Conservation (phyloP, 2,797 vertebrate genomes). For the Sciurus vulgaris region DNA sequence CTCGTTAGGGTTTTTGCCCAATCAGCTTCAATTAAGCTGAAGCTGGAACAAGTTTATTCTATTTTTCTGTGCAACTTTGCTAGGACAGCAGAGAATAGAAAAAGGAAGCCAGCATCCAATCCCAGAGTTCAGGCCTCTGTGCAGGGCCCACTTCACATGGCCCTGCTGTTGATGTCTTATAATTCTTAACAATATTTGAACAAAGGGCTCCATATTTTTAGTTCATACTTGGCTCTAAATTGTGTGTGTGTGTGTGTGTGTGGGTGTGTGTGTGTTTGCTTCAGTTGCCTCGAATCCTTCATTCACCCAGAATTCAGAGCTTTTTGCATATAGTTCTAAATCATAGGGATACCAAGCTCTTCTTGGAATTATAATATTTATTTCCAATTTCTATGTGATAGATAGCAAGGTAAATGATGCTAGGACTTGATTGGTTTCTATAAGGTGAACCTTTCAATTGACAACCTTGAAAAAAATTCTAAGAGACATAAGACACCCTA, state of each 20-base stretch:
- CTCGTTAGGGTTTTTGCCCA: conserved; percentile 73
- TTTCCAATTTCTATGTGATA: not conserved
- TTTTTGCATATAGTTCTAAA: conserved; percentile 36
- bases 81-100: not conserved
- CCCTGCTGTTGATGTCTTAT: not conserved
- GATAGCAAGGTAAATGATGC: not conserved
- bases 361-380: not conserved
- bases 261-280: not conserved
- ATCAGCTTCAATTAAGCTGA: conserved; percentile 81
- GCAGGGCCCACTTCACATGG: not conserved
- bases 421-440: not conserved
- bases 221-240: not conserved
- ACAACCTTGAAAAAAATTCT: not conserved
- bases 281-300: not conserved
- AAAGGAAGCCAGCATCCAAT: not conserved
- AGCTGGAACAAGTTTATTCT: conserved; percentile 72
- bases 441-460: not conserved
- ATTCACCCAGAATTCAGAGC: not conserved
- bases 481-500: not conserved
- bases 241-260: not conserved
- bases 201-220: not conserved
- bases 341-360: not conserved
- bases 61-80: conserved; percentile 65
- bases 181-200: conserved; percentile 32
- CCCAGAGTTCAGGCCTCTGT: not conserved